Conservation (phyloP, 2,113 vertebrate genomes). For the Tachycineta bicolor region DNA sequence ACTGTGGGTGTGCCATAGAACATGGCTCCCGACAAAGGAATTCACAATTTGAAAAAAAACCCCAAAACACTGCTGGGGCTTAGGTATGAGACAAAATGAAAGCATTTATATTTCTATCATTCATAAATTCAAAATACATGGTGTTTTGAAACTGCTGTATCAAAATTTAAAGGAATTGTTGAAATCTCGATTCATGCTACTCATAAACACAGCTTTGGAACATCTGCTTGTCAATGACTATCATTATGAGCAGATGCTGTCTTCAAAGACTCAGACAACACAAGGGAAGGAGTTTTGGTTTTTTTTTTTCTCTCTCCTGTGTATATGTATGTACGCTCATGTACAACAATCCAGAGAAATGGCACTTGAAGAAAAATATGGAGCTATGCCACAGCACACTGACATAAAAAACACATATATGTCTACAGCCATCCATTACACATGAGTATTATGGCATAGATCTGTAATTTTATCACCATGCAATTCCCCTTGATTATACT, state of each 20-base stretch:
- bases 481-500: slow-evolving; percentile 52
- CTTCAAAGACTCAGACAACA: slow-evolving; percentile 55
- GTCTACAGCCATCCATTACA: neutral
- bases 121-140: slow-evolving; percentile 10
- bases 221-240: neutral
- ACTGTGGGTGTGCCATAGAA: neutral
- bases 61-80: neutral
- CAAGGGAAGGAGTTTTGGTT: neutral
- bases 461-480: slow-evolving; percentile 34
- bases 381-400: neutral
- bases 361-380: neutral
- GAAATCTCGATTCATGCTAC: slow-evolving; percentile 12
- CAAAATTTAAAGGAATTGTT: slow-evolving; percentile 28
- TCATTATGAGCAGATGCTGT: slow-evolving; percentile 47
- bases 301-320: neutral
- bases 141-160: neutral
- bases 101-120: neutral
- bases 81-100: neutral
- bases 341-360: neutral
- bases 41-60: neutral
- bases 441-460: neutral
- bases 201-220: slow-evolving; percentile 39
- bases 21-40: neutral
- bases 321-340: neutral
- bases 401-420: neutral